These are phyloP conservation scores for Alca torda DNA, from an alignment of 2,797 vertebrate genomes.

Conservation along the genomic window DNA sequence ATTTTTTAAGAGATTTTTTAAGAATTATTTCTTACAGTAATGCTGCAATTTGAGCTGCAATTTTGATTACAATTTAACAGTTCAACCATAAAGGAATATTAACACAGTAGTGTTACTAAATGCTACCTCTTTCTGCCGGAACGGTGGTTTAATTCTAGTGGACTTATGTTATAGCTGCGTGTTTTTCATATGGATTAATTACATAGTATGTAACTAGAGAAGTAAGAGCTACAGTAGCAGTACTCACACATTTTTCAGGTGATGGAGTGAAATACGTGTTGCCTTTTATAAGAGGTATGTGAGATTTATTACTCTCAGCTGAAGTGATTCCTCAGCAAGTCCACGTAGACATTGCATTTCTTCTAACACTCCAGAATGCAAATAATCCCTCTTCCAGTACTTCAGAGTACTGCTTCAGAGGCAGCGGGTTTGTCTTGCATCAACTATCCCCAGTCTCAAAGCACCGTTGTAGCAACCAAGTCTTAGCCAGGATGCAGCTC, in stretches of 20 bases:
- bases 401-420: not conserved
- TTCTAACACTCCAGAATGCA: not conserved
- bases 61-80: not conserved
- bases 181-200: not conserved
- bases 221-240: not conserved
- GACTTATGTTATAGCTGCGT: not conserved
- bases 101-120: not conserved
- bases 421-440: not conserved
- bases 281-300: not conserved
- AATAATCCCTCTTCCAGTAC: not conserved
- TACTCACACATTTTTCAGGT: not conserved
- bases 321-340: not conserved
- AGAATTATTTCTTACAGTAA: not conserved
- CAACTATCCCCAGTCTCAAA: not conserved
- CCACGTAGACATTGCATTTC: not conserved
- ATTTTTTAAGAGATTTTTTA: not conserved
- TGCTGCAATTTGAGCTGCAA: not conserved
- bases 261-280: not conserved
- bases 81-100: not conserved
- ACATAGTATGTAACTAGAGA: not conserved
- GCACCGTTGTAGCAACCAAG: not conserved
- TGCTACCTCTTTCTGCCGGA: not conserved
- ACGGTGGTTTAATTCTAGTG: not conserved
- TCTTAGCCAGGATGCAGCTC: not conserved
- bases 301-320: not conserved